Evolutionary conservation across 2,888 invertebrate genomes (phyloP).

Genomic region (Tinea pellionella): DNA sequence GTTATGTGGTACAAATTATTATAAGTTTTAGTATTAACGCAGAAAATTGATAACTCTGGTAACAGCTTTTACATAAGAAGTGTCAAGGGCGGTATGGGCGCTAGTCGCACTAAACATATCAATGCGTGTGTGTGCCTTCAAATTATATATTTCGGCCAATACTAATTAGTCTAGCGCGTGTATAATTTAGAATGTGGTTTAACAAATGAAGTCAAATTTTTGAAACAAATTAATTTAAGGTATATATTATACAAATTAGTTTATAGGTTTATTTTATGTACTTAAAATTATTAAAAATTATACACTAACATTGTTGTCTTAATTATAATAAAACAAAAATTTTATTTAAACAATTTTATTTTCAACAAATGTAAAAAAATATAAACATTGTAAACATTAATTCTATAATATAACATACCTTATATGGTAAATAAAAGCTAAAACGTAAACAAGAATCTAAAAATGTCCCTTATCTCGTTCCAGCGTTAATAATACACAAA

Average conservation of each 20-base stretch:
- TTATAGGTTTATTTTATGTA: conserved; percentile 69
- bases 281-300: conserved; percentile 69
- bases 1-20: conserved; percentile 28
- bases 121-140: neutral
- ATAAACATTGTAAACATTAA: neutral
- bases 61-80: conserved; percentile 42
- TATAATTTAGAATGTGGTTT: conserved; percentile 23
- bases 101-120: neutral
- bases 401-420: neutral
- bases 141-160: conserved; percentile 9
- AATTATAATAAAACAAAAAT: conserved; percentile 16
- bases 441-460: neutral
- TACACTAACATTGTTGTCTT: conserved; percentile 39
- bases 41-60: conserved; percentile 51
- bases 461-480: neutral
- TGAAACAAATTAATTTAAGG: conserved; percentile 69
- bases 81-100: neutral
- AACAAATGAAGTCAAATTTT: conserved; percentile 63
- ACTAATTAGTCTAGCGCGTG: conserved; percentile 59
- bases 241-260: conserved; percentile 70
- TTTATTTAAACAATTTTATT: neutral
- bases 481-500: neutral
- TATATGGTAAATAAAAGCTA: neutral
- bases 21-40: conserved; percentile 23
- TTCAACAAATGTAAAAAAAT: neutral